Evolutionary conservation across 2,113 vertebrate species (phyloP).

Genomic region (Manacus vitellinus): DNA sequence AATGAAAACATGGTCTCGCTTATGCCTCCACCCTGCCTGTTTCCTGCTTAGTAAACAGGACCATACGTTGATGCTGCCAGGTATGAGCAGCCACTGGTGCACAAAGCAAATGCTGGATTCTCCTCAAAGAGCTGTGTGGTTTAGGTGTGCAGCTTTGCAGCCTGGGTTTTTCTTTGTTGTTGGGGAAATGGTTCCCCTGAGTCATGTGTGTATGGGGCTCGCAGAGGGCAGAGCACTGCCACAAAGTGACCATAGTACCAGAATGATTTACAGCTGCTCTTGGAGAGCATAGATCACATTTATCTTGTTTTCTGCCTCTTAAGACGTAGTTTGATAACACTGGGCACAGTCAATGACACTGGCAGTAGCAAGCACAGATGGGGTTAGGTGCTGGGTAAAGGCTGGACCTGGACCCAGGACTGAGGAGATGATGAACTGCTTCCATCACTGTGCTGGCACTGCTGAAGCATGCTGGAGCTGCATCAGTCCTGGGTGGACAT

Average conservation of each 20-base stretch:
- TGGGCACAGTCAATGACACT: not conserved
- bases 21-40: not conserved
- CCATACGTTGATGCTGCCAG: not conserved
- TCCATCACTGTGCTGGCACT: not conserved
- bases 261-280: not conserved
- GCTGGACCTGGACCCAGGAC: not conserved
- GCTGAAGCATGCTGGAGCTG: not conserved
- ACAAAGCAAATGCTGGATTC: not conserved
- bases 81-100: not conserved
- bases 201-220: accelerated
- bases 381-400: not conserved
- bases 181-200: not conserved
- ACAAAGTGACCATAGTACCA: no score
- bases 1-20: not conserved
- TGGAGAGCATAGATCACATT: not conserved
- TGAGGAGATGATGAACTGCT: not conserved
- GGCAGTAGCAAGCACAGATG: not conserved
- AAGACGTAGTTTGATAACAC: not conserved
- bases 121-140: not conserved
- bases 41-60: not conserved
- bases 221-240: not conserved
- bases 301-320: not conserved
- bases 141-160: not conserved
- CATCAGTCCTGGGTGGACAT: not conserved
- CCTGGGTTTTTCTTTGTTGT: not conserved